These are phyloP conservation scores for Diarsia rubi DNA, from an alignment of 2,888 invertebrate genomes.

Conservation along the genomic window DNA sequence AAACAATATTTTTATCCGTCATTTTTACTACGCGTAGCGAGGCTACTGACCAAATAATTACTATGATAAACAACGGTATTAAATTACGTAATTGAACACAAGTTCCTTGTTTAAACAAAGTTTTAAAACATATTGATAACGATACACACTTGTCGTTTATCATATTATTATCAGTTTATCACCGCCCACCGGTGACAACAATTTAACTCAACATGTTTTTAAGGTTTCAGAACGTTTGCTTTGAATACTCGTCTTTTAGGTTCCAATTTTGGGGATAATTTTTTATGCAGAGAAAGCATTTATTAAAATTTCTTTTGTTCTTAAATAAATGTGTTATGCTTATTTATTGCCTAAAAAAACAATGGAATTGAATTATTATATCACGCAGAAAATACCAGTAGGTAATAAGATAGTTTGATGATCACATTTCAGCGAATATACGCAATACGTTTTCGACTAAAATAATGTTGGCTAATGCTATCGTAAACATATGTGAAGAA, in stretches of 20 bases:
- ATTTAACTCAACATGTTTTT: slow-evolving; percentile 1
- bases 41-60: slow-evolving; percentile 22
- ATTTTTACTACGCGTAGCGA: slow-evolving; percentile 64
- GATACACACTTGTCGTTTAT: neutral
- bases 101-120: slow-evolving; percentile 3
- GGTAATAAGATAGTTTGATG: neutral
- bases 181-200: slow-evolving; percentile 26
- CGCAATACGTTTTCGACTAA: neutral
- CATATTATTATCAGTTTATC: no score
- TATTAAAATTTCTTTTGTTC: neutral
- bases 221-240: neutral
- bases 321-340: slow-evolving; percentile 35
- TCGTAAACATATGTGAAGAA: neutral
- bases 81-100: slow-evolving; percentile 35
- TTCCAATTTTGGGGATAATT: neutral
- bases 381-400: neutral
- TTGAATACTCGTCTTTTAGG: slow-evolving; percentile 23
- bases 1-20: slow-evolving; percentile 74
- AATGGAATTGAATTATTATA: neutral
- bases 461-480: neutral
- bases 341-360: slow-evolving; percentile 33
- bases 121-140: slow-evolving; percentile 27
- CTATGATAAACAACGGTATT: neutral
- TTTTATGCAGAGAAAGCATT: neutral
- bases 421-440: neutral